phyloP scores from a whole-genome alignment of 2,113 vertebrate genomes.

The Pterocles gutturalis region DNA sequence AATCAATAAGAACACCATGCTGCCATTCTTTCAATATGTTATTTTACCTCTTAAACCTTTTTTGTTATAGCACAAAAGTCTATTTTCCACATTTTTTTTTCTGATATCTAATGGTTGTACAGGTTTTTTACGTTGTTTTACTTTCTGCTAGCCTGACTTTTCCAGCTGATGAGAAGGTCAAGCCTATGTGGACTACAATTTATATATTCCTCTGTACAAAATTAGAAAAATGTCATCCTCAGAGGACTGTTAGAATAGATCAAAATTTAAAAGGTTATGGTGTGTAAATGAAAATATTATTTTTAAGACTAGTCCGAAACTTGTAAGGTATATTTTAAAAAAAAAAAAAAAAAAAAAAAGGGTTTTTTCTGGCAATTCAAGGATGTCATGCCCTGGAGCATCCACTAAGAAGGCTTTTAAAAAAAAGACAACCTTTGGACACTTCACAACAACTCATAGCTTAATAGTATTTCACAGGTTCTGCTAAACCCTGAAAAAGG shows the following conservation, averaged over 20 bases:
- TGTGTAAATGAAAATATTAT: neutral
- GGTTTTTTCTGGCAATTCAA: neutral
- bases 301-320: neutral
- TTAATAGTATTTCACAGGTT: neutral
- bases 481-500: neutral
- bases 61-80: neutral
- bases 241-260: neutral
- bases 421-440: neutral
- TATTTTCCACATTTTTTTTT: neutral
- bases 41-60: neutral
- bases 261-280: neutral
- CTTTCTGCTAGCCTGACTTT: neutral
- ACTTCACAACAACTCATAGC: neutral
- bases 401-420: neutral
- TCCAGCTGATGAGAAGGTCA: neutral
- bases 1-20: neutral
- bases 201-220: neutral
- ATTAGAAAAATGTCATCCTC: neutral
- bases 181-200: neutral
- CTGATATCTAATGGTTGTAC: neutral
- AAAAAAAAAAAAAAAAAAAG: neutral
- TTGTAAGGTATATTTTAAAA: neutral
- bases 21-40: neutral
- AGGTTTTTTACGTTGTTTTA: neutral
- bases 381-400: neutral